These are phyloP conservation scores for Hyperoodon ampullatus DNA, from an alignment of 2,113 vertebrate species.

Conservation along the genomic window DNA sequence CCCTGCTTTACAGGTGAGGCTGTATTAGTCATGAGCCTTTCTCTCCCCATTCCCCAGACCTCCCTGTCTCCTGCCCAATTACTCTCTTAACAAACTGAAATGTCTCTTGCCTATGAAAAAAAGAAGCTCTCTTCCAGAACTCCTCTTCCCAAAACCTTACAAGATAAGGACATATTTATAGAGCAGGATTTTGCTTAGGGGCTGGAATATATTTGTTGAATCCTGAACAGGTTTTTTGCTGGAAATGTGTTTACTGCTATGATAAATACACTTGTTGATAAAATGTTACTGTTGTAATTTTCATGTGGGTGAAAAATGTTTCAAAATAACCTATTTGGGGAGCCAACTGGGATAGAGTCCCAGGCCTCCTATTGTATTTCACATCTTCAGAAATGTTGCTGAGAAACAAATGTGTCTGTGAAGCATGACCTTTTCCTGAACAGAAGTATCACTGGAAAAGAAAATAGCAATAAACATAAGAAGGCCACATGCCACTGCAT, in stretches of 20 bases:
- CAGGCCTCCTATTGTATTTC: conserved; percentile 13
- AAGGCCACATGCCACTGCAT: not conserved
- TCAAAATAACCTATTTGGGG: not conserved
- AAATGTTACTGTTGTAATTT: conserved; percentile 23
- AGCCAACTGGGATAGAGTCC: not conserved
- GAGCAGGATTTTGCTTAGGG: not conserved
- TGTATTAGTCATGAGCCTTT: not conserved
- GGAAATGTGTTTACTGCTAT: not conserved
- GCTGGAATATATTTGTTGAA: not conserved
- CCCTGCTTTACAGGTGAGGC: not conserved
- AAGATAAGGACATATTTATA: not conserved
- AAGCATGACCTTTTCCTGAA: conserved; percentile 25
- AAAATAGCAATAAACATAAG: not conserved
- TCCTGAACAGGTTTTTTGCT: not conserved
- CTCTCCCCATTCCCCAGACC: not conserved
- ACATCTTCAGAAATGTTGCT: not conserved
- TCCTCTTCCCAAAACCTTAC: not conserved
- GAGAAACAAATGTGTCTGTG: conserved; percentile 16
- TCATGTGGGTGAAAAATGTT: conserved; percentile 27
- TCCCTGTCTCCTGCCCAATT: not conserved
- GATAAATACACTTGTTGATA: not conserved
- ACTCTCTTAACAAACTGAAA: not conserved
- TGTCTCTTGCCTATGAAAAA: not conserved
- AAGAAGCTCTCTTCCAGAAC: not conserved
- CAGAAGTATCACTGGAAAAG: not conserved